Evolutionary conservation across 2,797 vertebrate genomes (phyloP).

Genomic region (Lutjanus campechanus): DNA sequence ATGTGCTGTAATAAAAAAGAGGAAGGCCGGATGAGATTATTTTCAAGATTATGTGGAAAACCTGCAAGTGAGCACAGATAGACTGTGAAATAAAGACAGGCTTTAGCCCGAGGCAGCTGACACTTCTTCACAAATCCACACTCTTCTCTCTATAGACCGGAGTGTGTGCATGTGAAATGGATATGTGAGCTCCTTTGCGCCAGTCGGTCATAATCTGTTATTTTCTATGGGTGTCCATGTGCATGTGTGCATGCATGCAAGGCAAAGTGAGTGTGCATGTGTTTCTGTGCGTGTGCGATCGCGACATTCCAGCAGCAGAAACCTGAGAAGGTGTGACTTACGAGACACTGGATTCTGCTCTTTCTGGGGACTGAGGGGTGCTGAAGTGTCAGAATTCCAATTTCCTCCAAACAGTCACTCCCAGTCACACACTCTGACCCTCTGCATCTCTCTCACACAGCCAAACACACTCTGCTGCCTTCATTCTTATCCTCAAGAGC

Average conservation of each 20-base stretch:
- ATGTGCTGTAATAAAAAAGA: conserved; percentile 39
- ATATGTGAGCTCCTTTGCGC: conserved; percentile 50
- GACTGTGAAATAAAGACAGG: conserved; percentile 36
- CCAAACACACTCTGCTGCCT: conserved; percentile 48
- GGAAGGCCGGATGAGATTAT: conserved; percentile 31
- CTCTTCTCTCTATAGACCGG: conserved; percentile 54
- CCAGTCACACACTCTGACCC: conserved; percentile 63
- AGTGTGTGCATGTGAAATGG: conserved; percentile 56
- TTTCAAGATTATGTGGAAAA: conserved; percentile 51
- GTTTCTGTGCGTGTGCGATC: conserved; percentile 47
- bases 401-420: conserved; percentile 76
- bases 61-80: conserved; percentile 23
- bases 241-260: conserved; percentile 21
- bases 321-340: conserved; percentile 82
- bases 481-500: conserved; percentile 31
- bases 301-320: conserved; percentile 75
- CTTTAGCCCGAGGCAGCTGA: conserved; percentile 60
- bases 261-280: conserved; percentile 10
- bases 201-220: conserved; percentile 62
- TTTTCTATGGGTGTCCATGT: conserved; percentile 61
- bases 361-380: conserved; percentile 75
- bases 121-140: conserved; percentile 68
- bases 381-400: conserved; percentile 80
- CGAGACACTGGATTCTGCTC: conserved; percentile 74
- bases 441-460: conserved; percentile 47